Conservation (phyloP, 1,140 invertebrate species). For the Radopholus similis region DNA sequence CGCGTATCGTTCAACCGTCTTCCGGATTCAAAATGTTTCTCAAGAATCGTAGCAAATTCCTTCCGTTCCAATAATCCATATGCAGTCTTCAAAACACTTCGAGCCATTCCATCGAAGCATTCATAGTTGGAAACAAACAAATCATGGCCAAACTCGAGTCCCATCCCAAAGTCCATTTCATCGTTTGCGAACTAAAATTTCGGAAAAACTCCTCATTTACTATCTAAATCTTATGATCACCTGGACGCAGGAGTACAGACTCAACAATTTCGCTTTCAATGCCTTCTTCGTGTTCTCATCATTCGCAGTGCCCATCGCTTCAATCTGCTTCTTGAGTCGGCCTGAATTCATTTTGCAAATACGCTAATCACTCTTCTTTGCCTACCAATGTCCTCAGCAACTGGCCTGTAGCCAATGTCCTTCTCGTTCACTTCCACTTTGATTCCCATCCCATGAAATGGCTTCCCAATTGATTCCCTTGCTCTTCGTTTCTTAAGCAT, state of each 20-base stretch:
- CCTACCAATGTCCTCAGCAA: conserved; percentile 15
- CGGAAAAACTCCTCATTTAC: neutral
- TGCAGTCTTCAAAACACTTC: conserved; percentile 7
- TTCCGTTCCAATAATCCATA: conserved; percentile 19
- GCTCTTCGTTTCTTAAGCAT: neutral
- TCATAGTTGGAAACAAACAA: conserved; percentile 28
- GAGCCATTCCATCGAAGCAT: conserved; percentile 25
- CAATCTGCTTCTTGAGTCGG: conserved; percentile 25
- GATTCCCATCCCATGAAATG: conserved; percentile 27
- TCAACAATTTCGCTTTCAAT: conserved; percentile 10
- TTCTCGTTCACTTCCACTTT: conserved; percentile 4
- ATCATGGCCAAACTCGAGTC: conserved; percentile 35
- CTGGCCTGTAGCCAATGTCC: conserved; percentile 25
- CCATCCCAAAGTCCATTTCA: conserved; percentile 40
- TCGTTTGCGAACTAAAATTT: conserved; percentile 34
- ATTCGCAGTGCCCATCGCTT: conserved; percentile 19
- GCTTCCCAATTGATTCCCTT: conserved; percentile 3
- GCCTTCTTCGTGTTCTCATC: conserved; percentile 8
- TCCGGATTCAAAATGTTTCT: conserved; percentile 19
- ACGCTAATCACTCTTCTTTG: neutral
- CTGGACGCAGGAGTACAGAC: conserved; percentile 27
- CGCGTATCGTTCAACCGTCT: too few relatives aligned
- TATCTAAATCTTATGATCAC: conserved; percentile 10
- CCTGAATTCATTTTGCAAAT: conserved; percentile 2
- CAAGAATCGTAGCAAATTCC: conserved; percentile 13